These are phyloP conservation scores for Entosphenus tridentatus DNA, from an alignment of 2,113 vertebrate species.

Conservation along the genomic window DNA sequence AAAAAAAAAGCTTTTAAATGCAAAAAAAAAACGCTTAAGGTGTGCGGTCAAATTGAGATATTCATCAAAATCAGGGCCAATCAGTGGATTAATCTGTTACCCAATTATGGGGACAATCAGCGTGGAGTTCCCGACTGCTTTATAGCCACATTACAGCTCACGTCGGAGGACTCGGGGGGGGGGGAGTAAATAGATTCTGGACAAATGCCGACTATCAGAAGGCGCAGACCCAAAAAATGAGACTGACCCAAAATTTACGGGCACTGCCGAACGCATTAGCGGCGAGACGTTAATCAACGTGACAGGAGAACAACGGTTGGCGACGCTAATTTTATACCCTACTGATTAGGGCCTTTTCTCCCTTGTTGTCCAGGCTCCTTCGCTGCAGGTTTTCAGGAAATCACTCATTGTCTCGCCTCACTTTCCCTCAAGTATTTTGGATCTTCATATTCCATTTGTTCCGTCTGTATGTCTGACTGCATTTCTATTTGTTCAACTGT, in stretches of 20 bases:
- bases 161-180: too few species aligned
- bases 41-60: slow-evolving; percentile 2
- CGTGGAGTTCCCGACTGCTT: slow-evolving; percentile 1
- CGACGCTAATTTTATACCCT: slow-evolving; percentile 6
- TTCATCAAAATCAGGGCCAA: slow-evolving; percentile 5
- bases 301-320: slow-evolving; percentile 4
- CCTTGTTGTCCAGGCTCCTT: not conserved
- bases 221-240: slow-evolving; percentile 6
- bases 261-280: slow-evolving; percentile 5
- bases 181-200: slow-evolving; percentile 5
- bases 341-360: slow-evolving; percentile 6
- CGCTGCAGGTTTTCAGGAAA: not conserved
- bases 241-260: slow-evolving; percentile 4
- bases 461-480: not conserved
- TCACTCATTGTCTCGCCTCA: slow-evolving; percentile 2
- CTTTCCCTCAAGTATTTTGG: not conserved
- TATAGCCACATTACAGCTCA: not conserved
- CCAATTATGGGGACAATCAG: slow-evolving; percentile 6
- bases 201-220: slow-evolving; percentile 5
- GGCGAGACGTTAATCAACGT: slow-evolving; percentile 4
- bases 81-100: slow-evolving; percentile 7
- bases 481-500: not conserved
- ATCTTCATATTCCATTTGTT: not conserved
- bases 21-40: not conserved
- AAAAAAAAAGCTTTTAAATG: not conserved